Conservation (phyloP, 2,113 vertebrate genomes). For the Datnioides undecimradiatus region DNA sequence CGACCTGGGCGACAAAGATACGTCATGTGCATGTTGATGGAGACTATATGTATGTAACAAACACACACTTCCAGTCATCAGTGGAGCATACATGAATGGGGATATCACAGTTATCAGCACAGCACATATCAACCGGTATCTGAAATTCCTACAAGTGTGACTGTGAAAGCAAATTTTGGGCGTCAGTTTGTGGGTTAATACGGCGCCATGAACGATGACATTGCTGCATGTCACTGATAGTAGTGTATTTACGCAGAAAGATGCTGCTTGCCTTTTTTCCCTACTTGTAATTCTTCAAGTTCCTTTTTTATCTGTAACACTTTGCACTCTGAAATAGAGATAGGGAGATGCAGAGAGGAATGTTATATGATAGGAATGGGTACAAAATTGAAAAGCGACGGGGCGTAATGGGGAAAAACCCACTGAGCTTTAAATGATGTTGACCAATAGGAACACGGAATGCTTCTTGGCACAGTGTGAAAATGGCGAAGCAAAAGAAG, state of each 20-base stretch:
- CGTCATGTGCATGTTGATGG: neutral
- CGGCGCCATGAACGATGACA: constrained; percentile 6
- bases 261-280: neutral
- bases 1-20: neutral
- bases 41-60: neutral
- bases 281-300: constrained; percentile 15
- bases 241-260: neutral
- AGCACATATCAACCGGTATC: neutral
- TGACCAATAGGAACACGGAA: too few species aligned
- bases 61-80: neutral
- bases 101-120: neutral
- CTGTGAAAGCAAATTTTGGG: neutral
- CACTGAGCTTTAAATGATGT: neutral
- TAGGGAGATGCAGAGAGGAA: constrained; percentile 14
- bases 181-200: constrained; percentile 13
- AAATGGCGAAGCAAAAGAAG: neutral
- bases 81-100: neutral
- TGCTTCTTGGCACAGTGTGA: too few species aligned
- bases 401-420: neutral
- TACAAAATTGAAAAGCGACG: constrained; percentile 40
- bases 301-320: constrained; percentile 45
- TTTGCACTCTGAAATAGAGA: constrained; percentile 21
- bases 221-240: constrained; percentile 15
- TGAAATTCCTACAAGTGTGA: neutral
- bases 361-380: constrained; percentile 7